A percentile compares a stretch with the other conserved stretches of the same genome.
These are phyloP conservation scores for Yasuhikotakia modesta DNA, from an alignment of 2,797 vertebrate species.

Conservation along the genomic window DNA sequence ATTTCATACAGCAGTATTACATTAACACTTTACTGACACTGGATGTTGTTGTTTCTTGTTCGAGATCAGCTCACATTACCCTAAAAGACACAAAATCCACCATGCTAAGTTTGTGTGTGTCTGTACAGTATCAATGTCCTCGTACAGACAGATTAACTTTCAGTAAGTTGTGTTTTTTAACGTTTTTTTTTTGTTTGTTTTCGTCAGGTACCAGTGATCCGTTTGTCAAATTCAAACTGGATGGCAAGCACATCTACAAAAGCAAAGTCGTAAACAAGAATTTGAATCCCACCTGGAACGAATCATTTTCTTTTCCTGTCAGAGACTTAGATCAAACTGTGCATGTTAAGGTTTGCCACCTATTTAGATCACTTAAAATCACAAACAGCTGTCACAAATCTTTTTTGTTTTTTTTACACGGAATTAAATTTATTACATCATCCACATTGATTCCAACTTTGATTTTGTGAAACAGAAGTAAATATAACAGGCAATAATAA, in stretches of 20 bases:
- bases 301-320: conserved; percentile 86
- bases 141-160: no score
- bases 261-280: conserved; percentile 94
- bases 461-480: background rate
- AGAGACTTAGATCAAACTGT: conserved; percentile 85
- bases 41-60: conserved; percentile 72
- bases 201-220: conserved; percentile 90
- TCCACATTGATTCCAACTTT: background rate
- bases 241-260: conserved; percentile 94
- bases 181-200: conserved; percentile 24
- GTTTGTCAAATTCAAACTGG: conserved; percentile 94
- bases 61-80: conserved; percentile 74
- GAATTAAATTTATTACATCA: background rate
- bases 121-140: conserved; percentile 11
- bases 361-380: background rate
- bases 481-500: background rate
- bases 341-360: conserved; percentile 80
- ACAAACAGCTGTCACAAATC: no score
- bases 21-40: conserved; percentile 67
- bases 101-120: conserved; percentile 2
- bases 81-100: conserved; percentile 65
- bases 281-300: conserved; percentile 92
- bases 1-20: conserved; percentile 63
- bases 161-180: background rate
- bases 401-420: no score